Evolutionary conservation across 2,113 vertebrate species (phyloP).

Genomic region (Corvus cornix): DNA sequence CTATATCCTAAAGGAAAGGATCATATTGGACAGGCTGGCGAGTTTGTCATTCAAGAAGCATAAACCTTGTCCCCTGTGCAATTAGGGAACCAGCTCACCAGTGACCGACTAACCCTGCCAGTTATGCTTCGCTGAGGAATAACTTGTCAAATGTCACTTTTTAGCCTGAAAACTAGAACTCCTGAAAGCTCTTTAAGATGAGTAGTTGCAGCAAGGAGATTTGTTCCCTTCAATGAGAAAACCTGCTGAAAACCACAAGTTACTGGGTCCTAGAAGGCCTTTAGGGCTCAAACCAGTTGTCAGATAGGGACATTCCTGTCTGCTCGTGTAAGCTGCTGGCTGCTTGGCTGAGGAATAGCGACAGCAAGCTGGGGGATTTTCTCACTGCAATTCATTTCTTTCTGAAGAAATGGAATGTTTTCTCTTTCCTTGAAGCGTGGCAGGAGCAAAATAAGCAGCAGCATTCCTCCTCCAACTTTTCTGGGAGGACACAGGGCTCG

Average conservation of each 20-base stretch:
- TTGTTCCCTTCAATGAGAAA: background rate
- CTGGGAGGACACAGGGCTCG: rapidly evolving
- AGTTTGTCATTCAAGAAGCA: background rate
- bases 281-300: background rate
- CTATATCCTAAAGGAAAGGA: background rate
- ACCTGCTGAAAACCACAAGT: background rate
- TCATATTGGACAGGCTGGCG: background rate
- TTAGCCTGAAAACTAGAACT: background rate
- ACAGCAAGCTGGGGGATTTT: background rate
- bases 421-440: background rate
- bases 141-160: constrained; percentile 36
- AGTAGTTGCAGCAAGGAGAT: background rate
- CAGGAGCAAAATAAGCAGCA: background rate
- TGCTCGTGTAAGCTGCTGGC: background rate
- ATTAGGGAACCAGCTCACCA: constrained; percentile 16
- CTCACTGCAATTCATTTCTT: background rate
- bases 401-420: background rate
- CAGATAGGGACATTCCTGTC: background rate
- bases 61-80: constrained; percentile 5
- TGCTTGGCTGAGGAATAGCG: background rate
- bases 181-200: constrained; percentile 6
- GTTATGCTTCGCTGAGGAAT: background rate
- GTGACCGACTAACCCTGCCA: background rate
- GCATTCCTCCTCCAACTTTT: background rate
- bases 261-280: background rate